Evolutionary conservation across 2,113 vertebrate species (phyloP).

Genomic region (Meriones unguiculatus): DNA sequence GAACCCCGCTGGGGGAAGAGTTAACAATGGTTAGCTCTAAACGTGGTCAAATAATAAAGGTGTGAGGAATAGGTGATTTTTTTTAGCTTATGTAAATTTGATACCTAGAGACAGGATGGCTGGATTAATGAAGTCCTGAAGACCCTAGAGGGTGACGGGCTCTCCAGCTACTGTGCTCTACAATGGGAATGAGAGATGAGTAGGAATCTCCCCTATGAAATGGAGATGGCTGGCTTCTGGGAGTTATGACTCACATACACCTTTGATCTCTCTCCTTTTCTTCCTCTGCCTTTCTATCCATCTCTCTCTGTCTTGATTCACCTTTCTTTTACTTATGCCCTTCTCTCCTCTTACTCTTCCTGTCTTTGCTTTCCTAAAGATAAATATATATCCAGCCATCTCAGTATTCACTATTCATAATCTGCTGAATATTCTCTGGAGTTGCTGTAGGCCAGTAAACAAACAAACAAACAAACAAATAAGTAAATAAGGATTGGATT

Average conservation of each 20-base stretch:
- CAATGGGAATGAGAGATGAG: fast-evolving
- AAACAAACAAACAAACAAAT: neutral
- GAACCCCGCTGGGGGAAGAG: neutral
- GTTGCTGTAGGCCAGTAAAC: neutral
- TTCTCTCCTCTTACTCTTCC: neutral
- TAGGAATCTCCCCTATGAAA: neutral
- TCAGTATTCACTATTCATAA: neutral
- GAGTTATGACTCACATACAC: neutral
- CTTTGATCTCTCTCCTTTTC: neutral
- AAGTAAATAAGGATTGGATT: neutral
- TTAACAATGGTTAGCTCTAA: neutral
- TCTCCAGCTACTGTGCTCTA: neutral
- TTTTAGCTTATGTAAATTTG: neutral
- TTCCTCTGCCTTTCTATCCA: too few species aligned
- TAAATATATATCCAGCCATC: neutral
- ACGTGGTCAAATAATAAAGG: neutral
- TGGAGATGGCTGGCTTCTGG: fast-evolving
- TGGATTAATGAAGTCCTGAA: neutral
- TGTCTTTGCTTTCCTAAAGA: neutral
- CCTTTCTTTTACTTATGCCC: neutral
- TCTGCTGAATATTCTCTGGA: conserved; percentile 1
- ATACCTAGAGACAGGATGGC: neutral
- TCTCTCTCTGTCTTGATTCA: neutral
- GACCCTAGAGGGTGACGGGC: fast-evolving
- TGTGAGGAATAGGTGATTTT: neutral